phyloP scores from a whole-genome alignment of 2,797 vertebrate species.

The Acanthurus tractus region DNA sequence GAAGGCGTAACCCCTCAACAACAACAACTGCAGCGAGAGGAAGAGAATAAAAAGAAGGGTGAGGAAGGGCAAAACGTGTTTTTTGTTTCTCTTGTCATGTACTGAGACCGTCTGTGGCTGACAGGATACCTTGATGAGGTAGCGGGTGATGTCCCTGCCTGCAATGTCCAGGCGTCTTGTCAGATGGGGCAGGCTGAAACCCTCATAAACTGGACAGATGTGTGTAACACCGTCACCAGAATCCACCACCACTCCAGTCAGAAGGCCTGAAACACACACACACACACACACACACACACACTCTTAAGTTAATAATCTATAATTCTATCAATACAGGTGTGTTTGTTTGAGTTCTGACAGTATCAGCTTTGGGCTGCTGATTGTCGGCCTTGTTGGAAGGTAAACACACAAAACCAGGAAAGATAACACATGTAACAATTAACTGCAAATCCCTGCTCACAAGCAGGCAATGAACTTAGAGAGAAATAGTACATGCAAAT shows the following conservation, averaged over 20 bases:
- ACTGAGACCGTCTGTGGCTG: neutral
- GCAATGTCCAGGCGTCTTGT: conserved; percentile 89
- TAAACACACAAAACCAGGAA: conserved; percentile 38
- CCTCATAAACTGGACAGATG: conserved; percentile 89
- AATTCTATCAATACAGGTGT: conserved; percentile 7
- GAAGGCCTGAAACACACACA: conserved; percentile 75
- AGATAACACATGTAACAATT: conserved; percentile 35
- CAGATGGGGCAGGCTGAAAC: conserved; percentile 88
- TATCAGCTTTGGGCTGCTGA: conserved; percentile 28
- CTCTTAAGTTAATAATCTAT: conserved; percentile 32
- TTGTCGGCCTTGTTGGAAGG: conserved; percentile 9
- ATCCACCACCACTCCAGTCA: conserved; percentile 88
- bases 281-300: conserved; percentile 14
- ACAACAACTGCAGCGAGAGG: conserved; percentile 77
- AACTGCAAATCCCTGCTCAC: conserved; percentile 1
- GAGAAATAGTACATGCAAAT: neutral
- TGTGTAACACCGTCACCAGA: conserved; percentile 89
- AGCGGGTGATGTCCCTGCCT: conserved; percentile 90
- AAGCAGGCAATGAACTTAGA: neutral
- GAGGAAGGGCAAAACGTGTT: neutral
- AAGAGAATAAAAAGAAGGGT: neutral
- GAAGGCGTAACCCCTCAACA: conserved; percentile 89
- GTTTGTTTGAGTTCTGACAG: conserved; percentile 9
- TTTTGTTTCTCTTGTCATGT: neutral
- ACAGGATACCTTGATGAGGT: conserved; percentile 87